A percentile compares a stretch with the other conserved stretches of the same genome.
Conservation (phyloP, 2,113 vertebrate genomes). For the Anhinga anhinga region DNA sequence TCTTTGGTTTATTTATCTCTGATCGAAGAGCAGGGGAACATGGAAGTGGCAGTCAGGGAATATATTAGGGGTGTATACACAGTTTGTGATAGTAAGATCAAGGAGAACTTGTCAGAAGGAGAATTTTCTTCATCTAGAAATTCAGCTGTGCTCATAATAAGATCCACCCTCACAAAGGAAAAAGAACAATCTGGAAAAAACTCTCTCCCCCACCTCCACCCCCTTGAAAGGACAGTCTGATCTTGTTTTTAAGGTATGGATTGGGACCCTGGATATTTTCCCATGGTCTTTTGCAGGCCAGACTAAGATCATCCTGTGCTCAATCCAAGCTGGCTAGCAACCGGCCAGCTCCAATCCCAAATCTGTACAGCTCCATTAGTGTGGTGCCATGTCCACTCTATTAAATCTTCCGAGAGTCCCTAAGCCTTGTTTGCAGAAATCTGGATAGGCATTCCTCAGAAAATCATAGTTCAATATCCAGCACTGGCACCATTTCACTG, state of each 20-base stretch:
- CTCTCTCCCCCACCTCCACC: no score
- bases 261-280: background rate
- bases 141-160: background rate
- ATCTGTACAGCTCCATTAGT: background rate
- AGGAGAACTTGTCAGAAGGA: constrained; percentile 3
- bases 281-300: background rate
- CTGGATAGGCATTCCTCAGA: background rate
- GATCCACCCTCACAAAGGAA: background rate
- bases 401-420: background rate
- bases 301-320: background rate
- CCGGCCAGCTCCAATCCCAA: background rate
- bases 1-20: constrained; percentile 58
- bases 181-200: background rate
- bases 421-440: background rate
- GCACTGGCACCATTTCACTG: background rate
- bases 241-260: background rate
- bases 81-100: constrained; percentile 57
- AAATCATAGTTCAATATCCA: background rate
- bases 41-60: constrained; percentile 30
- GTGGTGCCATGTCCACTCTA: background rate
- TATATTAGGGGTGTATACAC: background rate
- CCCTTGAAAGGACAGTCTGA: background rate
- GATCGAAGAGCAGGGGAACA: constrained; percentile 46
- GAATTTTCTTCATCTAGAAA: constrained; percentile 38
- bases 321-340: background rate